Conservation (phyloP, 2,888 invertebrate genomes). For the Diaphora mendica region DNA sequence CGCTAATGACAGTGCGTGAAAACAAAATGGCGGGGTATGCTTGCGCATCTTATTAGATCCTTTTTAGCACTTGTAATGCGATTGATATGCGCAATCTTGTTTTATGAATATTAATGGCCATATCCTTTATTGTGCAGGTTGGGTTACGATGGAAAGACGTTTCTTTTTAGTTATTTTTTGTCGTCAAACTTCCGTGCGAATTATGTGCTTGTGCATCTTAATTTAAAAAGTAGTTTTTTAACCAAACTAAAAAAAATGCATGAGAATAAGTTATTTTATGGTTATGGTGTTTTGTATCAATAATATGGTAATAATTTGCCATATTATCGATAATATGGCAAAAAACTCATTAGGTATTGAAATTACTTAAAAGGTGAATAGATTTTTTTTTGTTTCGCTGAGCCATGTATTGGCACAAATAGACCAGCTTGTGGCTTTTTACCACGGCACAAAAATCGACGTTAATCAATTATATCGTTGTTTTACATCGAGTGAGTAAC, state of each 20-base stretch:
- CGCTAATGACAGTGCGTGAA: conserved; percentile 80
- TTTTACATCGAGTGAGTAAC: neutral
- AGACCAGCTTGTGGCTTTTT: too few species aligned
- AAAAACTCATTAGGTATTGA: too few species aligned
- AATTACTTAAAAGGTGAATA: neutral
- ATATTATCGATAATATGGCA: too few species aligned
- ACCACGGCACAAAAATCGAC: too few species aligned
- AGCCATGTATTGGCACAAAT: too few species aligned
- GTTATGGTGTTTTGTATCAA: neutral
- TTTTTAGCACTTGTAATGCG: conserved; percentile 79
- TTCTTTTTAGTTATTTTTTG: conserved; percentile 58
- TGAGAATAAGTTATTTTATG: conserved; percentile 18
- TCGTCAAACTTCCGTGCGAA: conserved; percentile 74
- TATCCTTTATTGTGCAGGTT: conserved; percentile 69
- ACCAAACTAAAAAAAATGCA: conserved; percentile 5
- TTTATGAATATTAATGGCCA: conserved; percentile 79
- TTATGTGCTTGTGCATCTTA: conserved; percentile 39
- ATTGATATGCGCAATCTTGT: conserved; percentile 84
- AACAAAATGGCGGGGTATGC: conserved; percentile 78
- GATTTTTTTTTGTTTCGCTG: too few species aligned
- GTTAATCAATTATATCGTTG: too few species aligned
- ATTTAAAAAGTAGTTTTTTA: conserved; percentile 8
- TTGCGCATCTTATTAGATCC: conserved; percentile 78
- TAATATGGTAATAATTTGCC: neutral
- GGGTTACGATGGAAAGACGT: conserved; percentile 57